Evolutionary conservation across 2,797 vertebrate species (phyloP), one percentile per base, ranked within the genome.

Genomic region (Spea hammondii): DNA sequence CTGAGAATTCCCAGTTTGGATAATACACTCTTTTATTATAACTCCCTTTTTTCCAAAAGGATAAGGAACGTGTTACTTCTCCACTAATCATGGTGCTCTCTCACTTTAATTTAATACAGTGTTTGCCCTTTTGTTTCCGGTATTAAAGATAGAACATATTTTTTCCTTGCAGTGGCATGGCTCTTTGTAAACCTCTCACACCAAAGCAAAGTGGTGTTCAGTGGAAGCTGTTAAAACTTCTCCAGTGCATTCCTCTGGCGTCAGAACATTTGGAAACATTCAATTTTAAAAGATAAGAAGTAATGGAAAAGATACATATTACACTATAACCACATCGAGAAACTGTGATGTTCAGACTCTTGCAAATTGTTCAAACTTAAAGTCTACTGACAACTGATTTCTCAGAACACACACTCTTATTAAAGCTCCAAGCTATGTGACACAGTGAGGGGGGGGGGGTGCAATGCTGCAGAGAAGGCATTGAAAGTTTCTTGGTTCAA

Each of bases 361-460:
- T 47, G 72, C 73, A 85, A 85, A 86, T 79, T 83, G 85, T 79
- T 86, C 77, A 84, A 4, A 13, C 5, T 65, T 78, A 70, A 57
- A 60, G 72, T 74, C 62, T 71, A 60, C 78, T 83, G 46, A 77
- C 47, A 72, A 80, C 62, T 79, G 79, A 87, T 74, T 1, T 2
- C 76, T 79, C 77, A 64, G 85, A 86, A 70, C 4, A 69, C 65
- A 68, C 66, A 80, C 79, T 68, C 67, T 86, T 83, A 77, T 60
- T 83, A 86, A 85, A 85, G 70, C 83, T 72, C 1, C 66, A 55
- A 84, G 83, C 79, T 85, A 85, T 84, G 45, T 86, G 83, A 84
- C 88, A 84, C 87, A 80, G 79, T 45, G 65, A 73, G 70, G 71
- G 75, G 75, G 70, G n/a, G n/a, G 77, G 65, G 32, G 32, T 32